Base-by-base conservation (phyloP, 2,888 invertebrate species). In the Trimorus sp. region DNA sequence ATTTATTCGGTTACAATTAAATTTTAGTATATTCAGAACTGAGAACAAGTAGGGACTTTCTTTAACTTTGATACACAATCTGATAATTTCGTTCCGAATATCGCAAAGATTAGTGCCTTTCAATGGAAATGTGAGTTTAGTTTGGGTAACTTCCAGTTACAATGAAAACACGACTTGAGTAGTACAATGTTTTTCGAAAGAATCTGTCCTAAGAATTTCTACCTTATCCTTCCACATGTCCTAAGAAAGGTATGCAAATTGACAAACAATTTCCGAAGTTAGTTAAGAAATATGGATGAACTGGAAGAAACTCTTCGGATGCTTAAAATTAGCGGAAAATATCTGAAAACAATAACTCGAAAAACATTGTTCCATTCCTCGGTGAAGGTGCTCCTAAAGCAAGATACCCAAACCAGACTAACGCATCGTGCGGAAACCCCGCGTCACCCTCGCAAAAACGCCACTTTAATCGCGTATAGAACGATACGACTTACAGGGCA, bases 91-190 rank as follows among this genome's bases (percentile, higher is more conserved):
- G 69, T 83, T 82, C 83, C 83, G 73, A 85, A 86, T 80, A 81
- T 85, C 82, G 63, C 74, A 86, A 86, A 83, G 84, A 85, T 87
- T 86, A 89, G 89, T 89, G 88, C 88, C 88, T 88, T 89, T 87
- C 83, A 85, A 86, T 86, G 84, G 63, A 49, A 83, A 84, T 84
- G 83, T 81, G 74, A 69, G 15, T 56, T 42, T 56, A 14, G 42
- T 68, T 69, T 62, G 45, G 60, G 53, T 9, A 38, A 1, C 26
- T 26, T 26, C 4, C 26, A 26, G 2, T 26, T 26, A 26, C 26
- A 26, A 26, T 26, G 26, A 26, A 3, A 26, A 26, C 26, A 26
- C 26, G 26, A 26, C 26, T 3, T 26, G 26, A 26, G 26, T 45
- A 11, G 60, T 45, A 16, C n/a, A 38, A 71, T 7, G 14, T 36